Conservation (phyloP, 2,797 vertebrate genomes). For the Oreochromis grahami region DNA sequence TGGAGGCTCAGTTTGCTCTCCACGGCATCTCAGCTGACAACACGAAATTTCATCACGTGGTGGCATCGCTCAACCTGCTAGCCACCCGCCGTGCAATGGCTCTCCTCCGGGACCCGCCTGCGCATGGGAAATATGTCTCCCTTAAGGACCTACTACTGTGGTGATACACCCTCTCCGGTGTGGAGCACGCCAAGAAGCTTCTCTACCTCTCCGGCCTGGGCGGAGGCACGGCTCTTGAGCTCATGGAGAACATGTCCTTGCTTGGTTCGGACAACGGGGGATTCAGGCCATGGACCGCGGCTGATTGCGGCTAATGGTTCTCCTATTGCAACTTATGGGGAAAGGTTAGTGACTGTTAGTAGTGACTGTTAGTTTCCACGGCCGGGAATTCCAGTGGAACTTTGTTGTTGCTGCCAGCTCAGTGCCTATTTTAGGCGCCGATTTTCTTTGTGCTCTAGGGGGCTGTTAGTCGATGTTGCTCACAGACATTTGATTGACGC, state of each 20-base stretch:
- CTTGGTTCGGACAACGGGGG: too few relatives aligned
- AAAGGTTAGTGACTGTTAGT: too few relatives aligned
- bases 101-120: not conserved
- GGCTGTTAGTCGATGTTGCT: not conserved
- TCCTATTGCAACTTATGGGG: not conserved
- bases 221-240: not conserved
- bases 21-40: not conserved
- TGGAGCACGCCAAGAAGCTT: not conserved
- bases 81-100: not conserved
- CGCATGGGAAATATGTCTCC: not conserved
- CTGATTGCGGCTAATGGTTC: not conserved
- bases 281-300: not conserved
- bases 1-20: not conserved
- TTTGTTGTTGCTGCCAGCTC: not conserved
- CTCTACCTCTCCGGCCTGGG: too few relatives aligned
- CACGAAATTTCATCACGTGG: not conserved
- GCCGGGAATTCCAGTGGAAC: not conserved
- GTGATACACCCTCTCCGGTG: not conserved
- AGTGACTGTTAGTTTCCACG: not conserved
- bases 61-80: accelerated
- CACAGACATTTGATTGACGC: not conserved
- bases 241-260: not conserved
- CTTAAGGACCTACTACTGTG: not conserved
- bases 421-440: accelerated
- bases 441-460: not conserved